Percentiles rank a stretch among this genome's conserved stretches.
Evolutionary conservation across 2,888 invertebrate species (phyloP).

Genomic region (Nymphalis c-album): DNA sequence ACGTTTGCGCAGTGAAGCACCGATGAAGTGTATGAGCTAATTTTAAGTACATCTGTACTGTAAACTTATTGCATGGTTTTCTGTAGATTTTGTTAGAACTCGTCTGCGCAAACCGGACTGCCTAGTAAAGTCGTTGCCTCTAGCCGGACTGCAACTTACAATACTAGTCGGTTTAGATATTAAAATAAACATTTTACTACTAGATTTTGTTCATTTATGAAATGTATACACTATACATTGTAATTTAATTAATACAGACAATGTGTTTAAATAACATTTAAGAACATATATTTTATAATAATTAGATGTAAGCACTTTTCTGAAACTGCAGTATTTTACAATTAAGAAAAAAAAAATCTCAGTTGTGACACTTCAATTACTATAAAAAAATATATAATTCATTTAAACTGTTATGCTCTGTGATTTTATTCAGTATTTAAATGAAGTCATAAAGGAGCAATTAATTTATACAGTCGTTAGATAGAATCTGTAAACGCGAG

Average conservation of each 20-base stretch:
- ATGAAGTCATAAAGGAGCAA: conserved; percentile 25
- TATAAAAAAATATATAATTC: conserved; percentile 5
- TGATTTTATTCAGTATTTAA: conserved; percentile 22
- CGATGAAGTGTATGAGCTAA: neutral
- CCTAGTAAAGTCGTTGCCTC: neutral
- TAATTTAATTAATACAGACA: too few relatives aligned
- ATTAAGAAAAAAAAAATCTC: neutral
- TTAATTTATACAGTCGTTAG: conserved; percentile 26
- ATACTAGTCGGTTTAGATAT: neutral
- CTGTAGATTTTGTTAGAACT: neutral
- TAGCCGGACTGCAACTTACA: neutral
- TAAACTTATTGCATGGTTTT: neutral
- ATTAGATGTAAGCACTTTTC: too few relatives aligned
- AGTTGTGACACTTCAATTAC: neutral
- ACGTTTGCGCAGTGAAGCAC: neutral
- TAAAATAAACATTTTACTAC: too few relatives aligned
- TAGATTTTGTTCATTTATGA: too few relatives aligned
- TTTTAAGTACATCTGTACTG: neutral
- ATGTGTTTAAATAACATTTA: too few relatives aligned
- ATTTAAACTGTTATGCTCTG: conserved; percentile 12
- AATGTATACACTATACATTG: too few relatives aligned
- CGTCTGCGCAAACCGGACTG: neutral
- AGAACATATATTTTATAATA: too few relatives aligned
- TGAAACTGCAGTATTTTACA: too few relatives aligned
- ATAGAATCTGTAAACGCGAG: conserved; percentile 21